Evolutionary conservation across 2,113 vertebrate genomes (phyloP), one percentile per base, ranked within the genome.

Genomic region (Callopanchax toddi): DNA sequence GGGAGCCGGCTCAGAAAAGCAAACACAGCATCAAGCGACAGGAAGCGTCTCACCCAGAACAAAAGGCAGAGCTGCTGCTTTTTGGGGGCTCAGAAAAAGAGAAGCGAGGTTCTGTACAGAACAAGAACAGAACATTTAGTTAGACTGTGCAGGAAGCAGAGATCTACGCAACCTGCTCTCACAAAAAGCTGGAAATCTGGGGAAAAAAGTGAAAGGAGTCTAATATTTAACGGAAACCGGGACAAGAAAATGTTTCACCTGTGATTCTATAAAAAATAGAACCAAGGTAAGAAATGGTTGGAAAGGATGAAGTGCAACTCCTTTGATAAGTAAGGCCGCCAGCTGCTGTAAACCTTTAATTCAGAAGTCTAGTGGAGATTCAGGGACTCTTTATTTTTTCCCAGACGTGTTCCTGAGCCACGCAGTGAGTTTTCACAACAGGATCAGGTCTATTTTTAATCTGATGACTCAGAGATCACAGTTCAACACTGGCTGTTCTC

Each of bases 1-100:
- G 87, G 78, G 87, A 89, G 84, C 76, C 40, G 74, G 82, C 84
- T 90, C 86, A 57, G 77, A 83, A 92, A 93, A 91, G 91, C 87
- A 93, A 93, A 93, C 89, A 91, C 84, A 74, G 86, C 82, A 84
- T 85, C 74, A 81, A 90, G 81, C 71, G 74, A 79, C 91, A 90
- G 92, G 92, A 93, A 93, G 87, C 50, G 86, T 85, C 86, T 87
- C 87, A 52, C 82, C 87, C 58, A 12, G 67, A 67, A 89, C 86
- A 88, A 89, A 88, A 88, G 82, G 52, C 80, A 62, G 53, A 67
- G 76, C 74, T 11, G 67, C 39, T 5, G 67, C 69, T 83, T 76
- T 37, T 85, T 75, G 55, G 70, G 72, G 50, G 57, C 71, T 62
- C 50, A 60, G 71, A 74, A 66, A 76, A 61, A 67, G 53, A 56